Base-by-base conservation (phyloP, 2,113 vertebrate genomes). In the Nibea albiflora region DNA sequence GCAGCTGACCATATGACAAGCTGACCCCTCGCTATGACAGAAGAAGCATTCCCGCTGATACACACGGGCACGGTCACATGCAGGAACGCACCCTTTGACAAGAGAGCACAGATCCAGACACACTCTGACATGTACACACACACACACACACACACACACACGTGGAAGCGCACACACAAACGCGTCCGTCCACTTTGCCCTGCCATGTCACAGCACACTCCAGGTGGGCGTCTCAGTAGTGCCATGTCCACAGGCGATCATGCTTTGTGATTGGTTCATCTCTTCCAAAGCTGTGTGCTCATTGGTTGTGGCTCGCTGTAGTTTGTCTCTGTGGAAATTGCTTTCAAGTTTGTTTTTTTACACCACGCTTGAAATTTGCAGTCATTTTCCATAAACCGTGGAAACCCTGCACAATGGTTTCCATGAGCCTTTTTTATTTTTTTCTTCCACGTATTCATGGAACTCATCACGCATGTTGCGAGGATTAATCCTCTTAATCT, bases 401-500 rank as follows among this genome's bases (percentile, higher is more conserved):
- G 61, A 85, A 76, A 70, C 19, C 17, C 64, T n/a, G 11, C 54
- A 73, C 24, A 58, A 52, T 58, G 20, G 20, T 76, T 89, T 78
- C 67, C 16, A 68, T 86, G 80, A 84, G 67, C 71, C 64, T 10
- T 47, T 24, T 28, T 6, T 3, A 3, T 24, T 31, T 7, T 2
- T 5, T 6, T 44, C 56, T 6, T 50, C 31, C 65, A 22, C 80
- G 88, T 83, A 91, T 90, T 89, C 57, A 88, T 88, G 64, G 58
- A 65, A 71, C 24, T 63, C 86, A 87, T 87, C 86, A 86, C 80
- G 83, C 85, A 72, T 88, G 86, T 85, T 88, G 76, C 64, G 67
- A 42, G 46, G 58, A 82, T 85, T 92, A 90, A 91, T 90, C 88
- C 85, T 79, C 76, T 88, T 91, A 92, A 90, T 90, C 83, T 89